Percentiles rank a stretch among this genome's conserved stretches.
phyloP scores from a whole-genome alignment of 2,113 vertebrate species.

The Anhinga rufa region DNA sequence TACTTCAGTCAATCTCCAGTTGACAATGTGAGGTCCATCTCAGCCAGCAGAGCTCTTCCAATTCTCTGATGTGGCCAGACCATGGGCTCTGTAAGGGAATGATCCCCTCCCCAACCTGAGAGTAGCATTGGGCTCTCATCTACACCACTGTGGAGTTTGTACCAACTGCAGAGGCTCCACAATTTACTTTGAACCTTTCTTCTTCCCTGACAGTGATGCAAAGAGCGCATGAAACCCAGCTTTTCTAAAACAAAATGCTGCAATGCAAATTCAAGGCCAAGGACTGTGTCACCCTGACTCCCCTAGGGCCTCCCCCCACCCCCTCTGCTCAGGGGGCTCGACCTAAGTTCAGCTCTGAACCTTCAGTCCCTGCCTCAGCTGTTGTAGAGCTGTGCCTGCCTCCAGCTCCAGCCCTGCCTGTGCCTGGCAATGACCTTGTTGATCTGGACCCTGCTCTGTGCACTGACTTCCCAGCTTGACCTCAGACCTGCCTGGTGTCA shows the following conservation, averaged over 20 bases:
- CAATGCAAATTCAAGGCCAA: neutral
- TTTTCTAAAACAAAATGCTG: neutral
- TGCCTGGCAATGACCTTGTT: neutral
- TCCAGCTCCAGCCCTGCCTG: neutral
- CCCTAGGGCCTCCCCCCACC: too few relatives aligned
- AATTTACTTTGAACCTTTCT: neutral
- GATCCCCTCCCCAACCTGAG: neutral
- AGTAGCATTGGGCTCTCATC: neutral
- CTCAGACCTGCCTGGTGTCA: neutral
- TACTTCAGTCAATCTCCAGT: neutral
- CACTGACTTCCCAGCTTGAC: neutral
- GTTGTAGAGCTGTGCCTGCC: too few relatives aligned
- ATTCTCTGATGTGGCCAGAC: neutral
- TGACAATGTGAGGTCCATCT: neutral
- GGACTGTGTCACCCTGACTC: neutral
- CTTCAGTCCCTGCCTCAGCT: neutral
- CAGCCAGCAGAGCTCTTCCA: neutral
- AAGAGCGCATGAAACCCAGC: neutral
- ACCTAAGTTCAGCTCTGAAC: neutral
- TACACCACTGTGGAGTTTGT: neutral
- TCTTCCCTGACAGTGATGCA: neutral
- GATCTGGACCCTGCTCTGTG: neutral
- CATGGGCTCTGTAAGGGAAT: rapidly evolving
- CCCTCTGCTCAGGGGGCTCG: neutral
- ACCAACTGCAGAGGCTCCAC: neutral